phyloP scores from a whole-genome alignment of 1,140 invertebrate species.

The Teleogryllus occipitalis region DNA sequence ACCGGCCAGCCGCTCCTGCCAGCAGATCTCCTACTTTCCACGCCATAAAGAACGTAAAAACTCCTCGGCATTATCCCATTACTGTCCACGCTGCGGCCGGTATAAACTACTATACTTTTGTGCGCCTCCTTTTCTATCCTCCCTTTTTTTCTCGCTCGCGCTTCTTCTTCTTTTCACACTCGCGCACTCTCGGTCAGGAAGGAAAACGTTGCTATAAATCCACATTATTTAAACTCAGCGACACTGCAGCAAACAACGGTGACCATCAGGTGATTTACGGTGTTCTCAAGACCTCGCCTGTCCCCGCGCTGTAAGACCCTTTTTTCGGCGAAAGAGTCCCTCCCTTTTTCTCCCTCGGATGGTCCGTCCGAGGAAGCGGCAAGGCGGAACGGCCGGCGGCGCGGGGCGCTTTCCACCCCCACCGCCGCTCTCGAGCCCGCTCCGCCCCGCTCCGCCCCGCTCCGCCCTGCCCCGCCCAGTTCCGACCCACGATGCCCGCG shows the following conservation, averaged over 20 bases:
- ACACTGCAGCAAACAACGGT: slow-evolving; percentile 3
- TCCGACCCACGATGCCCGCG: too few relatives aligned
- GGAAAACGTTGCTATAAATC: slow-evolving; percentile 4
- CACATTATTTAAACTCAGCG: not conserved
- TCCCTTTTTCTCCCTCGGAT: too few relatives aligned
- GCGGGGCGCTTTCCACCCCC: too few relatives aligned
- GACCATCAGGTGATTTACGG: slow-evolving; percentile 3
- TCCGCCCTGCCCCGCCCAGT: too few relatives aligned
- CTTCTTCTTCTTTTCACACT: not conserved
- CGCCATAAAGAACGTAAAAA: slow-evolving; percentile 4
- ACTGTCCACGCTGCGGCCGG: not conserved
- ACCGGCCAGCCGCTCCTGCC: not conserved
- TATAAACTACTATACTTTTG: not conserved
- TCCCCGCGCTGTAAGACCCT: too few relatives aligned
- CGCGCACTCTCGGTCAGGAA: not conserved
- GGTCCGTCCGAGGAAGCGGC: too few relatives aligned
- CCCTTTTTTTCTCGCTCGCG: not conserved
- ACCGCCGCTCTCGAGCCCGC: too few relatives aligned
- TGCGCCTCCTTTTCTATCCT: not conserved
- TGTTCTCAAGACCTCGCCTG: slow-evolving; percentile 1
- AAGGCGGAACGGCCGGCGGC: too few relatives aligned
- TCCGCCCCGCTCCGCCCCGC: too few relatives aligned
- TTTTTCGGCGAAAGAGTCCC: too few relatives aligned
- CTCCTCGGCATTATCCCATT: not conserved
- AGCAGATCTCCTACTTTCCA: not conserved